A percentile compares a stretch with the other conserved stretches of the same genome.
phyloP scores from a whole-genome alignment of 2,888 invertebrate genomes.

The Crossocerus cetratus region DNA sequence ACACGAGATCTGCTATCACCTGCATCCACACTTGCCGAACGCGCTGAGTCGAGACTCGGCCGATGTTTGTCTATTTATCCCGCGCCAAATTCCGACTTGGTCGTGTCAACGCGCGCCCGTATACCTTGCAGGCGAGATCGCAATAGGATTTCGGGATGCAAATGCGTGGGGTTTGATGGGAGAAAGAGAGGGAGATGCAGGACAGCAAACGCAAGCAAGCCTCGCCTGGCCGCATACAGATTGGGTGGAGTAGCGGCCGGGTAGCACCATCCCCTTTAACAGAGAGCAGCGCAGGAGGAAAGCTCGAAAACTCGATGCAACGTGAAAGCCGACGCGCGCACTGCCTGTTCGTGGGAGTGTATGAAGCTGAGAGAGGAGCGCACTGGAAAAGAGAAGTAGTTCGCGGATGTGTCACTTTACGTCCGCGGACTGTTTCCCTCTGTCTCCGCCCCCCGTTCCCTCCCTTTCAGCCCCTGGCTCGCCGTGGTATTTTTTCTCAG shows the following conservation, averaged over 20 bases:
- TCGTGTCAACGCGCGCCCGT: slow-evolving; percentile 51
- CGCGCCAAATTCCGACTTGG: slow-evolving; percentile 57
- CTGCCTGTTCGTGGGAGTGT: no score
- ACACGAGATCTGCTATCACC: no score
- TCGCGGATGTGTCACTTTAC: slow-evolving; percentile 45
- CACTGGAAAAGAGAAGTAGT: slow-evolving; percentile 22
- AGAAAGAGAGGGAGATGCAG: neutral
- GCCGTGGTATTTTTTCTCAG: slow-evolving; percentile 45
- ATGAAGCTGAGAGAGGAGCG: neutral
- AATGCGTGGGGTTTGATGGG: slow-evolving; percentile 23
- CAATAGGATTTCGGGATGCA: slow-evolving; percentile 59
- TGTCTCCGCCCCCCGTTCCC: no score
- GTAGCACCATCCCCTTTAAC: slow-evolving; percentile 50
- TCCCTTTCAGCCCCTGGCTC: neutral
- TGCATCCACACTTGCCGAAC: no score
- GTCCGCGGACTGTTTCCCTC: slow-evolving; percentile 17
- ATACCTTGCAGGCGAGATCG: slow-evolving; percentile 45
- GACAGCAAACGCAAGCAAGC: neutral
- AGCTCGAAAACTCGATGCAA: slow-evolving; percentile 38
- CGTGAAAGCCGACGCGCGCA: slow-evolving; percentile 29
- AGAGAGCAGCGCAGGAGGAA: slow-evolving; percentile 18
- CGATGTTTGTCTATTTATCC: slow-evolving; percentile 61
- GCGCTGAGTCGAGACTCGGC: slow-evolving; percentile 19
- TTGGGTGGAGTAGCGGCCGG: no score
- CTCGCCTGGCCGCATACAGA: no score